Base-by-base conservation (phyloP, 2,888 invertebrate genomes). In the Tipula confusa region DNA sequence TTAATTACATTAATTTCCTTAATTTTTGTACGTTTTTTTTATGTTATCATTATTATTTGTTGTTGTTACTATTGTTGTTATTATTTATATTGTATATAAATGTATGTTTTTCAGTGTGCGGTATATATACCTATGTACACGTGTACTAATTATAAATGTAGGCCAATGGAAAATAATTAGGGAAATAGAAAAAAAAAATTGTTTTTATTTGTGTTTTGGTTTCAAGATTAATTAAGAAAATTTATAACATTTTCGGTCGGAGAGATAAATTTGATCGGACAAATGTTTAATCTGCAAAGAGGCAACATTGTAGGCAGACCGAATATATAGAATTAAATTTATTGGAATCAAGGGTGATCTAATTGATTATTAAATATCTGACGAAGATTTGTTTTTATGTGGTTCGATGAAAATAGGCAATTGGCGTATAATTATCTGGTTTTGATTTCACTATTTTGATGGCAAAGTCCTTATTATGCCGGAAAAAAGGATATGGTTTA, bases 1-100 rank as follows among this genome's bases (percentile, higher is more conserved):
- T 64, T 64, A 64, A 64, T 64, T 64, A 64, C 64, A 64, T 64
- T 64, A 64, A 64, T 64, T 64, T 64, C 64, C 64, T 64, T 64
- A 64, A 64, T 64, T 64, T 64, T 64, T 9, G 64, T 64, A 64
- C 64, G 64, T 64, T 24, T 43, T 15, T 43, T 43, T 64, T 18
- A 11, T 64, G 24, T 64, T 64, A 64, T 64, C 64, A 64, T 64
- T 64, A 64, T 64, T 64, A 24, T 64, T 64, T 64, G 64, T 64
- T 64, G 64, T 18, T 24, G 9, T 18, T 64, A 24, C 64, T 24
- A n/a, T n/a, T n/a, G 24, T 43, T 43, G 24, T 24, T 64, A 13
- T 9, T 1, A 18, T 18, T 24, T 48, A 24, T 11, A n/a, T n/a
- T n/a, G n/a, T n/a, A n/a, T n/a, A n/a, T n/a, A n/a, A n/a, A n/a